Conservation (phyloP, 1,140 invertebrate species). For the Rhynchophorus ferrugineus region DNA sequence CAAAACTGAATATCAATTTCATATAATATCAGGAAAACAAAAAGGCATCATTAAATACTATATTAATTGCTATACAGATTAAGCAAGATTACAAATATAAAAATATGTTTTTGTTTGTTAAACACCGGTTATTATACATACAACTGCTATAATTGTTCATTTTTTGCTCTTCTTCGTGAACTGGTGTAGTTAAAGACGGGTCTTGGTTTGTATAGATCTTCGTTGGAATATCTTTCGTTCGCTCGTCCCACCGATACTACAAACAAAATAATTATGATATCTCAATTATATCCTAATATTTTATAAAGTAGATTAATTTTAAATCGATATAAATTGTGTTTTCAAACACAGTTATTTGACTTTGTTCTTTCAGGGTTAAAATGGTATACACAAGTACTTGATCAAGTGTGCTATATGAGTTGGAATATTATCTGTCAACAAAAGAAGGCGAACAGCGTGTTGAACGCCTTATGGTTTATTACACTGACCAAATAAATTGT, state of each 20-base stretch:
- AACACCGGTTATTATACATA: neutral
- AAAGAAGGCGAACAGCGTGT: no score
- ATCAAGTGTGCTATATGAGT: no score
- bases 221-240: constrained; percentile 53
- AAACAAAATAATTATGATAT: constrained; percentile 1
- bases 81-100: neutral
- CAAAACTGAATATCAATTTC: no score
- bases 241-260: constrained; percentile 1
- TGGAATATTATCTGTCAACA: no score
- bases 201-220: constrained; percentile 62
- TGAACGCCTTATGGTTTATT: no score
- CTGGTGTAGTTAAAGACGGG: constrained; percentile 40
- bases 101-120: neutral
- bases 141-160: neutral
- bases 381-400: no score
- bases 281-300: neutral
- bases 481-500: no score
- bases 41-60: neutral
- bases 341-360: no score
- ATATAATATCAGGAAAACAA: no score
- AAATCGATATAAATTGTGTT: no score
- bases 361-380: no score
- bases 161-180: constrained; percentile 23
- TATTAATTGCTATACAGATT: neutral
- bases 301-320: no score